These are phyloP conservation scores for Leptinotarsa lineolata DNA, from an alignment of 1,140 invertebrate species.

Conservation along the genomic window DNA sequence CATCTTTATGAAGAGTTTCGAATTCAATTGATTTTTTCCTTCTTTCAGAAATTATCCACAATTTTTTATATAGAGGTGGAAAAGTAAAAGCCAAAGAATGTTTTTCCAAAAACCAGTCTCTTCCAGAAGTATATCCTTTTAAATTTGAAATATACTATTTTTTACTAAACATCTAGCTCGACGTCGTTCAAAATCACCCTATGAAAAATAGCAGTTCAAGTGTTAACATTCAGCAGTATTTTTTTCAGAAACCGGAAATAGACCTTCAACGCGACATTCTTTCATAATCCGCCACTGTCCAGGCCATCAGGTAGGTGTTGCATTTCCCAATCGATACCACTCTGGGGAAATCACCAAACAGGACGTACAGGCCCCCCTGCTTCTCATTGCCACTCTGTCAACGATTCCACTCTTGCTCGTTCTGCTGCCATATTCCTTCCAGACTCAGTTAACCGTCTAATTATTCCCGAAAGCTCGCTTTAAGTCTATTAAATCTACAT, in stretches of 20 bases:
- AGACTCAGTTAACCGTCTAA: conserved; percentile 28
- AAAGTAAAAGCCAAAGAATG: background rate
- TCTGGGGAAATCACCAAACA: conserved; percentile 53
- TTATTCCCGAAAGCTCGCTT: conserved; percentile 32
- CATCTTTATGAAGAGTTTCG: too few relatives aligned
- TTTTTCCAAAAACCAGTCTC: background rate
- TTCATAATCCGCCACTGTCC: conserved; percentile 32
- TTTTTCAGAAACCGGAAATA: conserved; percentile 22
- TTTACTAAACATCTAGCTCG: background rate
- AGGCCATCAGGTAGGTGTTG: conserved; percentile 47
- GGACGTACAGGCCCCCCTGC: conserved; percentile 32
- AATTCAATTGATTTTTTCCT: too few relatives aligned
- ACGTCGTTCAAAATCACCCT: too few relatives aligned
- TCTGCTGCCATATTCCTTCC: conserved; percentile 21
- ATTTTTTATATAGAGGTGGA: too few relatives aligned
- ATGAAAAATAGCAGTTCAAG: too few relatives aligned
- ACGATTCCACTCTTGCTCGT: conserved; percentile 24
- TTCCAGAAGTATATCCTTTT: too few relatives aligned
- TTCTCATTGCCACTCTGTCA: conserved; percentile 28
- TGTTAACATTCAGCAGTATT: too few relatives aligned
- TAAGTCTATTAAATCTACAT: conserved; percentile 33
- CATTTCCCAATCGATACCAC: conserved; percentile 51
- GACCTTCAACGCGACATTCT: background rate
- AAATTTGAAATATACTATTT: background rate
- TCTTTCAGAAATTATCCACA: too few relatives aligned